Base-by-base conservation (phyloP, 2,888 invertebrate species). In the Stenolophus ochropezus region DNA sequence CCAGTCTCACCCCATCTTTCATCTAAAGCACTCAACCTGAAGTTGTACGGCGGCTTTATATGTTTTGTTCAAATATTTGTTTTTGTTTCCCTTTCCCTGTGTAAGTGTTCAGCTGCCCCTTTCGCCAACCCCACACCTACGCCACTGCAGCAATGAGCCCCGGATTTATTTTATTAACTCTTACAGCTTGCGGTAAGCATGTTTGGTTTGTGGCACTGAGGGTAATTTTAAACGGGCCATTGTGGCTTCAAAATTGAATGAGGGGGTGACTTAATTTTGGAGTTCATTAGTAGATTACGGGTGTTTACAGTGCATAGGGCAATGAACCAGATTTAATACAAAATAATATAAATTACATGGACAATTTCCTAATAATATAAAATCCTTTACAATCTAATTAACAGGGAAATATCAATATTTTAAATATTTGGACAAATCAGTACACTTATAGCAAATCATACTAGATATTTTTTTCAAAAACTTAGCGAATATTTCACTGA, bases 31-130 rank as follows among this genome's bases (percentile, higher is more conserved):
- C n/a, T 61, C 65, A 69, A 33, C 33, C 18, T 69, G 61, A 61
- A 61, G 27, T 69, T 42, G 73, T 49, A 49, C 23, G 23, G 14
- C 53, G 23, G 25, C 23, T 76, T 27, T 76, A 21, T 76, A 73
- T 42, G 27, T 76, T 79, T 79, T 79, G 27, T 79, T 25, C 65
- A 79, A 79, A 79, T 79, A 79, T 79, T 79, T 79, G 79, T 65
- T 78, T 49, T 8, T 16, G 77, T 49, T 42, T 42, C n/a, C n/a
- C n/a, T n/a, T n/a, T n/a, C n/a, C n/a, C n/a, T n/a, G n/a, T n/a
- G n/a, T n/a, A n/a, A n/a, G n/a, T n/a, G n/a, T n/a, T n/a, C 51
- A 5, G 1, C 58, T 14, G n/a, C 65, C 65, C 42, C 33, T 33
- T 11, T 16, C 8, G 11, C 23, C 61, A n/a, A 6, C 11, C 11